A percentile compares a stretch with the other conserved stretches of the same genome.
These are phyloP conservation scores for Ctenochaetus hawaiiensis DNA, from an alignment of 2,797 vertebrate species.

Conservation along the genomic window DNA sequence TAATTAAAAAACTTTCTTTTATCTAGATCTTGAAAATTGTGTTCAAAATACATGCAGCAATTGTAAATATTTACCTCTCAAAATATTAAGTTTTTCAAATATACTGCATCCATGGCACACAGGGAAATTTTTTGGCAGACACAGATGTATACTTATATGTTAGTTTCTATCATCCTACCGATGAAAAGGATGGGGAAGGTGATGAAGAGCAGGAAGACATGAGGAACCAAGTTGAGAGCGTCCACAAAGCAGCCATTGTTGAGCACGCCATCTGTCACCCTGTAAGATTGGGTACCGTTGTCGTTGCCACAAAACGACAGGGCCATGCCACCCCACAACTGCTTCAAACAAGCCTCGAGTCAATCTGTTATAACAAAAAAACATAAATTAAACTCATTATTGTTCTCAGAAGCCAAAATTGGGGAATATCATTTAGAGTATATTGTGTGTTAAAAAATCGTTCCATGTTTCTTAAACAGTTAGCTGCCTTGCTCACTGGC, in stretches of 20 bases:
- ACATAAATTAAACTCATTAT: background rate
- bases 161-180: conserved; percentile 83
- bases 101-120: background rate
- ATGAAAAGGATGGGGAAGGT: conserved; percentile 99
- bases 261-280: conserved; percentile 88
- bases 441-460: too few relatives aligned
- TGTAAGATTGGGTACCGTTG: conserved; percentile 84
- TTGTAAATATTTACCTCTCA: background rate
- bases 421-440: too few relatives aligned
- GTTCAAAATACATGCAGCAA: background rate
- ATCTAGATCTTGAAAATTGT: background rate
- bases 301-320: conserved; percentile 93
- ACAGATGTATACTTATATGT: background rate
- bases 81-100: background rate
- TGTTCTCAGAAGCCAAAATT: background rate
- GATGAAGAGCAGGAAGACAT: conserved; percentile 98
- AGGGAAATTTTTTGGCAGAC: background rate
- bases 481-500: background rate
- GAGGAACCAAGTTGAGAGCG: conserved; percentile 96
- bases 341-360: conserved; percentile 48
- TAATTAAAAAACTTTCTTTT: background rate
- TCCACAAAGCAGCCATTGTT: conserved; percentile 97
- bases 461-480: too few relatives aligned
- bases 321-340: conserved; percentile 81
- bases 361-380: conserved; percentile 31